Conservation (phyloP, 1,140 invertebrate genomes). For the Drosophila carrolli region DNA sequence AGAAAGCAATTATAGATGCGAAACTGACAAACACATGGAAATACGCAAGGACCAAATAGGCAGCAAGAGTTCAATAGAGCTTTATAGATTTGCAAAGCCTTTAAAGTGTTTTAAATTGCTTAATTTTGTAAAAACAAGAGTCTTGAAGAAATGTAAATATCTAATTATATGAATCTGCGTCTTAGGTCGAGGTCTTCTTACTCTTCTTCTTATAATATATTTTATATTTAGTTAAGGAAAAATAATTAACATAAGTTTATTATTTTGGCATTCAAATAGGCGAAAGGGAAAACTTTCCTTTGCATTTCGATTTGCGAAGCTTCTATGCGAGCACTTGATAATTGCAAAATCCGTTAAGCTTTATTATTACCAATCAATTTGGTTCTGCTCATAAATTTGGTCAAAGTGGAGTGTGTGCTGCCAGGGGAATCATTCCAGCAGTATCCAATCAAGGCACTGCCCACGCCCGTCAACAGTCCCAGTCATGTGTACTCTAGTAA, state of each 20-base stretch:
- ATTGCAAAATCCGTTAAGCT: constrained; percentile 20
- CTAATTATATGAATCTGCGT: too few species aligned
- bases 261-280: too few species aligned
- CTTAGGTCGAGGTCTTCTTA: too few species aligned
- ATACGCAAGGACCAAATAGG: background rate
- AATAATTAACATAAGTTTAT: too few species aligned
- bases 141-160: too few species aligned
- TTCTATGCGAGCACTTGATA: background rate
- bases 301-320: background rate
- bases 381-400: constrained; percentile 13
- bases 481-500: constrained; percentile 49
- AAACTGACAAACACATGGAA: constrained; percentile 29
- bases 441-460: constrained; percentile 67
- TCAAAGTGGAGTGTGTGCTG: background rate
- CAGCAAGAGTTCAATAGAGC: background rate
- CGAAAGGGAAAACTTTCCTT: background rate
- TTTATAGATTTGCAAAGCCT: background rate
- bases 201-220: too few species aligned
- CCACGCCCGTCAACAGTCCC: constrained; percentile 52
- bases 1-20: constrained; percentile 59
- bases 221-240: too few species aligned
- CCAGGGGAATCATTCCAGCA: constrained; percentile 34
- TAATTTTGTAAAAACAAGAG: too few species aligned
- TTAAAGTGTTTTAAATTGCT: too few species aligned
- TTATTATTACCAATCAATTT: constrained; percentile 32